Evolutionary conservation across 2,888 invertebrate genomes (phyloP).

Genomic region (Pachydiplax longipennis): DNA sequence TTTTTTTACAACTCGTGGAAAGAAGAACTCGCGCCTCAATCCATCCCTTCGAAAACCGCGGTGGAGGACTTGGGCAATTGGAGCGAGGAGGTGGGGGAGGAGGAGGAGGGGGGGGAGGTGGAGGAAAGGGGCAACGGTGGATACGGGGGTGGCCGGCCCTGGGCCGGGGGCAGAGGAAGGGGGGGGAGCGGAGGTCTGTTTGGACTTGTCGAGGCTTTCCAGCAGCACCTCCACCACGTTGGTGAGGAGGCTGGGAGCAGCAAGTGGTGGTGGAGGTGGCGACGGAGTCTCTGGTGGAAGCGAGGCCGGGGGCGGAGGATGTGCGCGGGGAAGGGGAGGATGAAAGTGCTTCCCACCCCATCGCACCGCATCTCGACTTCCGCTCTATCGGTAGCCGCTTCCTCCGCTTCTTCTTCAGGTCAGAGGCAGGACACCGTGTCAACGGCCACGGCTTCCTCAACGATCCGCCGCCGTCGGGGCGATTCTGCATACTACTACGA

Average conservation of each 20-base stretch:
- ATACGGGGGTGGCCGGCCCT: background rate
- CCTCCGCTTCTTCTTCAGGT: background rate
- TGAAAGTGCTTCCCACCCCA: constrained; percentile 32
- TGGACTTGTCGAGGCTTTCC: background rate
- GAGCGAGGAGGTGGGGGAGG: background rate
- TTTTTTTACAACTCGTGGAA: background rate
- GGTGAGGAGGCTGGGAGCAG: background rate
- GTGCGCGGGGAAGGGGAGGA: constrained; percentile 43
- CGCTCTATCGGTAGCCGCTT: background rate
- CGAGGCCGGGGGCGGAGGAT: constrained; percentile 44
- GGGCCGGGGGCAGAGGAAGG: background rate
- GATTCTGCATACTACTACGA: constrained; percentile 5
- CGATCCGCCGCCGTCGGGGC: background rate
- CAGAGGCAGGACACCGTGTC: background rate
- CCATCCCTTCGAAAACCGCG: background rate
- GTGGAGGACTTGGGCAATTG: constrained; percentile 4
- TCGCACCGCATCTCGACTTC: constrained; percentile 11
- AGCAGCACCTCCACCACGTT: background rate
- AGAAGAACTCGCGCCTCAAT: background rate
- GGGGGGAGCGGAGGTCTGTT: background rate
- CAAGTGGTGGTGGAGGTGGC: constrained; percentile 31
- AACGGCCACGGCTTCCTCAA: background rate
- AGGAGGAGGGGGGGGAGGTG: constrained; percentile 28
- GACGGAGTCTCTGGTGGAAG: constrained; percentile 29
- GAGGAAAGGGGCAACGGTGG: constrained; percentile 1